A percentile compares a stretch with the other conserved stretches of the same genome.
These are phyloP conservation scores for Aphelenchoides bicaudatus DNA, from an alignment of 2,888 invertebrate genomes.

Conservation along the genomic window DNA sequence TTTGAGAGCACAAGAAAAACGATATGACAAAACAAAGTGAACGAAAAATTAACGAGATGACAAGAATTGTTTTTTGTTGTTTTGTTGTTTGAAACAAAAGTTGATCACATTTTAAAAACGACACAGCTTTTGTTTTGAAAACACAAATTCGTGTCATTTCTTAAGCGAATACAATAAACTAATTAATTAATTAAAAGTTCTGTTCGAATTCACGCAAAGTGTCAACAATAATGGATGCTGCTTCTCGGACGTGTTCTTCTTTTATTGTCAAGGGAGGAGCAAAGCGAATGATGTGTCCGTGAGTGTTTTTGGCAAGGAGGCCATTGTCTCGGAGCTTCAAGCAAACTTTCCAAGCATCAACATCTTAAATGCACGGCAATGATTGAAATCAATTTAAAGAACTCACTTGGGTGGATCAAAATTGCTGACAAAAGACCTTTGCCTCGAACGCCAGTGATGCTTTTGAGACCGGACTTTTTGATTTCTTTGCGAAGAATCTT, in stretches of 20 bases:
- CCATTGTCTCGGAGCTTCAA: conserved; percentile 80
- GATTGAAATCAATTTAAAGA: conserved; percentile 10
- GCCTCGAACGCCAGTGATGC: conserved; percentile 76
- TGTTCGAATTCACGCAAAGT: conserved; percentile 42
- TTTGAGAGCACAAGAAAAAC: no score
- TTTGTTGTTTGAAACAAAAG: no score
- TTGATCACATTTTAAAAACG: no score
- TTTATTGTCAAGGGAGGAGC: conserved; percentile 82
- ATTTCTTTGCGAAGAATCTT: conserved; percentile 72
- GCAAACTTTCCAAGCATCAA: conserved; percentile 85
- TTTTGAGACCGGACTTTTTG: conserved; percentile 71
- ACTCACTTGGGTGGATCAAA: conserved; percentile 66
- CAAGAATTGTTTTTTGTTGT: no score
- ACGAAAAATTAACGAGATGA: no score
- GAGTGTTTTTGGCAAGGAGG: conserved; percentile 89
- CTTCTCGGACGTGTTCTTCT: conserved; percentile 66
- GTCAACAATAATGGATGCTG: conserved; percentile 51
- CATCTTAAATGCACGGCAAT: conserved; percentile 66
- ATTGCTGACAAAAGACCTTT: conserved; percentile 87
- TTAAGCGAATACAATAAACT: no score
- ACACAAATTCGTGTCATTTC: no score
- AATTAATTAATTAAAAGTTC: no score
- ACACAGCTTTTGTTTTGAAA: no score
- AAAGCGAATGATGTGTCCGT: conserved; percentile 87
- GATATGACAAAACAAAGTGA: no score